Evolutionary conservation across 2,797 vertebrate species (phyloP), one percentile per base, ranked within the genome.

Genomic region (Eulemur rubriventer): DNA sequence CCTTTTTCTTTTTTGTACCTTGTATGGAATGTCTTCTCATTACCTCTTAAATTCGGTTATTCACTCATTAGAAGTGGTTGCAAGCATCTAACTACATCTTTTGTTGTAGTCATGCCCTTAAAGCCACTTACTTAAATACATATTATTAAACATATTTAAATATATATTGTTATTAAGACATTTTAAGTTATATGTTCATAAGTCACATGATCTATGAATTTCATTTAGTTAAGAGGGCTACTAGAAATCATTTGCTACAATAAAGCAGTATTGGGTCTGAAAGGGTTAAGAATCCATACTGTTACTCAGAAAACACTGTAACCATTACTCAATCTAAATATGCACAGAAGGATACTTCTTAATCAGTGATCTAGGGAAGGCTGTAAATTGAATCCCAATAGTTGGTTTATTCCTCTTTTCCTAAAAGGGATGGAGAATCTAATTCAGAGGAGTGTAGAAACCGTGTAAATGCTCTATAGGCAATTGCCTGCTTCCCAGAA

Each of bases 101-200:
- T 41, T 89, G 35, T 89, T 80, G 10, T 10, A 24, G 17, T 16
- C 4, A 9, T 70, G 18, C 63, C 28, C 63, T 91, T 55, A 89
- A 35, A 78, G 63, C 26, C 67, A 33, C 17, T 59, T 20, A 73
- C 18, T 73, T n/a, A 59, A 73, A 48, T 73, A 57, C 16, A 38
- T 95, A 30, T 50, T 80, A 16, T 55, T 91, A 91, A 83, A 52
- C 26, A 78, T 63, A 79, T 41, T 59, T 95, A 67, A 89, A 41
- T 61, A 35, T 57, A 85, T 73, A 61, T 76, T 57, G 63, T 81
- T 85, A 61, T 84, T 72, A 81, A 67, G 10, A 50, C 41, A 30
- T 96, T 78, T 41, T 70, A 75, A 69, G 89, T 95, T 93, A 75
- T 94, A 20, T 82, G 30, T 91, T 26, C 59, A 46, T 73, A 38